phyloP scores from a whole-genome alignment of 2,113 vertebrate species.

The Ictalurus furcatus region DNA sequence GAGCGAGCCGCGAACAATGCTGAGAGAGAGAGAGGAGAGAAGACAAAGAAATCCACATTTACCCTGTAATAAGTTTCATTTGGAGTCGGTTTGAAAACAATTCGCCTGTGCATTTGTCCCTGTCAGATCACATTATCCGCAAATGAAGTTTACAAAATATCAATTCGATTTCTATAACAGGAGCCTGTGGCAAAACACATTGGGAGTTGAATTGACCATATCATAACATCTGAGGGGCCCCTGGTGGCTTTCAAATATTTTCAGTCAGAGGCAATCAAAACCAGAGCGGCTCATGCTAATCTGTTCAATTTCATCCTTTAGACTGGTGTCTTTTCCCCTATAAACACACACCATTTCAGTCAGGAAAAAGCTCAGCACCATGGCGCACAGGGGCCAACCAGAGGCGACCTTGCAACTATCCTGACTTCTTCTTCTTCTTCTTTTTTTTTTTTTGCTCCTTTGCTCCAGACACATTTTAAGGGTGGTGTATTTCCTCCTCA shows the following conservation, averaged over 20 bases:
- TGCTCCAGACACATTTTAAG: slow-evolving; percentile 46
- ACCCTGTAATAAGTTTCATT: slow-evolving; percentile 99
- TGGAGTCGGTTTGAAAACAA: slow-evolving; percentile 96
- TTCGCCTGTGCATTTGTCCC: slow-evolving; percentile 98
- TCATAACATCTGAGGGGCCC: slow-evolving; percentile 87
- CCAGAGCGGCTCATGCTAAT: slow-evolving; percentile 86
- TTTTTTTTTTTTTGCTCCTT: slow-evolving; percentile 33
- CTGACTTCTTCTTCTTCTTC: background rate
- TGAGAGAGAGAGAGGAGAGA: slow-evolving; percentile 67
- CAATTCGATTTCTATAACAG: slow-evolving; percentile 98
- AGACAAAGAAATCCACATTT: slow-evolving; percentile 95
- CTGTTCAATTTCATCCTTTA: slow-evolving; percentile 96
- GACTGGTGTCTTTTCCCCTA: slow-evolving; percentile 85
- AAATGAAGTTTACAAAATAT: slow-evolving; percentile 99
- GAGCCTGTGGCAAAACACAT: slow-evolving; percentile 78
- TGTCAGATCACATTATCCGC: slow-evolving; percentile 99
- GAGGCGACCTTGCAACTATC: slow-evolving; percentile 41
- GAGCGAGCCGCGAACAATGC: slow-evolving; percentile 72
- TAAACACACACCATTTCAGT: slow-evolving; percentile 68
- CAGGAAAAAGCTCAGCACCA: slow-evolving; percentile 28
- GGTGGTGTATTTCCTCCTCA: slow-evolving; percentile 24
- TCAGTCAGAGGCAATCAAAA: slow-evolving; percentile 97
- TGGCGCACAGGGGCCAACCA: slow-evolving; percentile 33
- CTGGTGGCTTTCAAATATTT: slow-evolving; percentile 87
- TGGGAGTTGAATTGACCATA: slow-evolving; percentile 79